Evolutionary conservation across 2,888 invertebrate species (phyloP), one percentile per base, ranked within the genome.

Genomic region (Ecliptopera silaceata): DNA sequence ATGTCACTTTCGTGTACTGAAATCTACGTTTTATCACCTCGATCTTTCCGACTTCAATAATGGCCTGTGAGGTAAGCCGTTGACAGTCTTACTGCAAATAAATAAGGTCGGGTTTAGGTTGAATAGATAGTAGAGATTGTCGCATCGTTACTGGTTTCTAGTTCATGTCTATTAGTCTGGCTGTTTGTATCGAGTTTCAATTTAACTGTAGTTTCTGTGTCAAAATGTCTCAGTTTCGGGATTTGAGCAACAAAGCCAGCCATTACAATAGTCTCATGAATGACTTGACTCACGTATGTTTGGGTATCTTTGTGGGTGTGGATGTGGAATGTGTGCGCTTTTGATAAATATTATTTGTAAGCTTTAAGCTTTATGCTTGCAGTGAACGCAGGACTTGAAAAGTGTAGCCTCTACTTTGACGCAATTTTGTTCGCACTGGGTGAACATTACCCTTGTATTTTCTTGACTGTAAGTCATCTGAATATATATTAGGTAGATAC

Each of bases 121-220:
- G 52, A 31, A 6, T 36, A 2, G 32, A 15, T 15, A 34, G 39
- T 15, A 36, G 13, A 32, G 6, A 53, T 26, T 34, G 46, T 53
- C 41, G 34, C 45, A 17, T 39, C 45, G 22, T 13, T 42, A 22
- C 26, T 17, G 32, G 48, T 47, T 38, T 39, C 31, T 34, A 43
- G 36, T 43, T 42, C 42, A 36, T n/a, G 53, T 46, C 32, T 65
- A 64, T 65, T 68, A 70, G 67, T 68, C 69, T 67, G 64, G 56
- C 67, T 26, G 61, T 64, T 63, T 60, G 66, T 60, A 49, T 47
- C 36, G 22, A 15, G 47, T 38, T 38, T 47, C 22, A 26, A 47
- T 26, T 47, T 18, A 34, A 34, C 32, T 18, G 12, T 18, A 20
- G 8, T 45, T 44, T 45, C n/a, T 32, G 12, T 12, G 12, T 45